phyloP scores from a whole-genome alignment of 2,113 vertebrate species.

The Coregonus clupeaformis region DNA sequence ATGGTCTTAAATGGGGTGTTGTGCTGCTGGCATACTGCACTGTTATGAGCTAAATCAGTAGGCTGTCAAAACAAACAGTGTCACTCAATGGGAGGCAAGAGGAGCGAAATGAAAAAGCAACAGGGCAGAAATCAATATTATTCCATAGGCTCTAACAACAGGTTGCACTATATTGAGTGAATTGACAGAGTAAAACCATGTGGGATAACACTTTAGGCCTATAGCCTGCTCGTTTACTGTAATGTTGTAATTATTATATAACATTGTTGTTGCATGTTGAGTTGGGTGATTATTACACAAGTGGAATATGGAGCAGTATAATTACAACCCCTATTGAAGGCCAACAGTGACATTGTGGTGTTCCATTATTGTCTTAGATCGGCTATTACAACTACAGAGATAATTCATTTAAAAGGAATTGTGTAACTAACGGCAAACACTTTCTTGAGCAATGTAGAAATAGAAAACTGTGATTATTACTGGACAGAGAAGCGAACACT shows the following conservation, averaged over 20 bases:
- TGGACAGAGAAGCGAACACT: conserved; percentile 53
- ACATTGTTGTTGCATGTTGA: no score
- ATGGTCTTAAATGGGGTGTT: not conserved
- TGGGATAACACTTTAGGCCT: not conserved
- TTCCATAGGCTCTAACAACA: no score
- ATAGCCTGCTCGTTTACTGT: no score
- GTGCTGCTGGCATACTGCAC: not conserved
- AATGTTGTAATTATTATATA: no score
- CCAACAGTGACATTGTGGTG: no score
- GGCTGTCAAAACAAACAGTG: not conserved
- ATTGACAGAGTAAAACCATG: not conserved
- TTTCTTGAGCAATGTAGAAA: not conserved
- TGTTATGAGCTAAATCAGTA: not conserved
- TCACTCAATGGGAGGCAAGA: not conserved
- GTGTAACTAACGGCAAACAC: not conserved
- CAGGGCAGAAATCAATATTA: no score
- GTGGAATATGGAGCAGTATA: no score
- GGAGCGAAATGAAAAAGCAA: no score
- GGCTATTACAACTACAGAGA: no score
- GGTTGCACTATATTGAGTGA: not conserved
- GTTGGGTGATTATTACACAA: no score
- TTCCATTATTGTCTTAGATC: no score
- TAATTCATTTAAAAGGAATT: not conserved
- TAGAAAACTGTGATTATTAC: not conserved
- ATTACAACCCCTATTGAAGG: no score